Conservation (phyloP, 1,140 invertebrate genomes). For the Magallana ariakensis region DNA sequence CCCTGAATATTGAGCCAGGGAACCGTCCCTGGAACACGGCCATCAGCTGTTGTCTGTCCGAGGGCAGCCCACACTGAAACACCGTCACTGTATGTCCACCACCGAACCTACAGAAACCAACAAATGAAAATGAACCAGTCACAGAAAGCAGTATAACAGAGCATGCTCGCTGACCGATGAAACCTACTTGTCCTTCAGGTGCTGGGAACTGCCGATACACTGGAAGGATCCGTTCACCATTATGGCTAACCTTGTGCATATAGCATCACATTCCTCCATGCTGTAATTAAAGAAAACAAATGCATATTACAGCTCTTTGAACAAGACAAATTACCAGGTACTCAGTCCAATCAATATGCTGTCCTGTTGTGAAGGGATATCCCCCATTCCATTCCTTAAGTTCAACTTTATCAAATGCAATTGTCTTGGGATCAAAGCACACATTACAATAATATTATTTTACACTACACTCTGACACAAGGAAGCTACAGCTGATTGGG, state of each 20-base stretch:
- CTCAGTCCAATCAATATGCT: not conserved
- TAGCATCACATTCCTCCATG: conserved; percentile 81
- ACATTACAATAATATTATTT: too few species aligned
- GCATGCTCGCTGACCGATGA: not conserved
- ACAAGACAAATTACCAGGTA: not conserved
- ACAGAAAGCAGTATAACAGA: not conserved
- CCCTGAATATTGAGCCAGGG: conserved; percentile 80
- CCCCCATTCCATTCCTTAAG: too few species aligned
- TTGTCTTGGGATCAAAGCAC: too few species aligned
- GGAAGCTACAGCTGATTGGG: too few species aligned
- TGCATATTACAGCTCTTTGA: not conserved
- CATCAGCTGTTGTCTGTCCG: conserved; percentile 56
- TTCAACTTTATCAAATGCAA: not conserved
- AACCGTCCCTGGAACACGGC: conserved; percentile 70
- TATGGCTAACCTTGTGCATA: conserved; percentile 80
- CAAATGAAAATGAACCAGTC: not conserved
- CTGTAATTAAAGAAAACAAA: conserved; percentile 58
- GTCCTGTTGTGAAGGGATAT: not conserved
- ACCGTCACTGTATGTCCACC: conserved; percentile 86
- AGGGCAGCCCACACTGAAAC: conserved; percentile 64
- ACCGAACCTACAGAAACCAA: conserved; percentile 84
- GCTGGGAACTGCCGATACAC: conserved; percentile 80
- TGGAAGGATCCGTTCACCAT: conserved; percentile 81
- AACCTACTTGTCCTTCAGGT: conserved; percentile 80
- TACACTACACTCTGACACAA: too few species aligned